Conservation (phyloP, 2,888 invertebrate species). For the Amphiduros pacificus region DNA sequence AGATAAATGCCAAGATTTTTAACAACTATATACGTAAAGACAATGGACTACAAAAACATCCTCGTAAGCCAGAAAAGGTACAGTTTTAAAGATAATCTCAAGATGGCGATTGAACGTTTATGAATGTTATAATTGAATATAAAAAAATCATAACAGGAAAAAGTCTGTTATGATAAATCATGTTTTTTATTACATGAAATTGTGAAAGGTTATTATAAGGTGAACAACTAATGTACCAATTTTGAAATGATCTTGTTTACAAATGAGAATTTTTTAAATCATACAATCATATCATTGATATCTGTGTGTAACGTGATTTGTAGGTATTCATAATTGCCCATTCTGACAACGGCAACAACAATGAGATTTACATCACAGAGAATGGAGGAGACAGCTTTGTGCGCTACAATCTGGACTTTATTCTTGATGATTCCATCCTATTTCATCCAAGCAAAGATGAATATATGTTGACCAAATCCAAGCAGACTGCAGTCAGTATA, state of each 20-base stretch:
- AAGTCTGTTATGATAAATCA: too few species aligned
- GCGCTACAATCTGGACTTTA: slow-evolving; percentile 2
- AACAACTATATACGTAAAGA: slow-evolving; percentile 10
- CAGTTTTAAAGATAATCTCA: too few species aligned
- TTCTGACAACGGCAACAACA: background rate
- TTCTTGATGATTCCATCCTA: background rate
- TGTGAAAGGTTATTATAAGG: background rate
- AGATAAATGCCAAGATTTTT: slow-evolving; percentile 9
- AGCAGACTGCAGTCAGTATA: too few species aligned
- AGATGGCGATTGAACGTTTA: background rate
- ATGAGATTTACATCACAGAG: slow-evolving; percentile 12
- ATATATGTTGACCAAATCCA: too few species aligned
- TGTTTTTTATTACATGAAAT: too few species aligned
- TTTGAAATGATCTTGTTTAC: too few species aligned
- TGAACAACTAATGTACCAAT: background rate
- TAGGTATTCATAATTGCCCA: slow-evolving; percentile 9
- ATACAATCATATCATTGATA: background rate
- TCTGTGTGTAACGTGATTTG: background rate
- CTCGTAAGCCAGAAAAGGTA: slow-evolving; percentile 12
- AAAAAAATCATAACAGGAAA: too few species aligned
- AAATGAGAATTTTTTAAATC: too few species aligned
- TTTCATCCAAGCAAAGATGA: slow-evolving; percentile 15
- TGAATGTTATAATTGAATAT: background rate
- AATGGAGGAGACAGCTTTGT: slow-evolving; percentile 11
- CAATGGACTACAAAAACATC: slow-evolving; percentile 22